Base-by-base conservation (phyloP, 1,140 invertebrate genomes). In the Leptinotarsa undecemlineata region DNA sequence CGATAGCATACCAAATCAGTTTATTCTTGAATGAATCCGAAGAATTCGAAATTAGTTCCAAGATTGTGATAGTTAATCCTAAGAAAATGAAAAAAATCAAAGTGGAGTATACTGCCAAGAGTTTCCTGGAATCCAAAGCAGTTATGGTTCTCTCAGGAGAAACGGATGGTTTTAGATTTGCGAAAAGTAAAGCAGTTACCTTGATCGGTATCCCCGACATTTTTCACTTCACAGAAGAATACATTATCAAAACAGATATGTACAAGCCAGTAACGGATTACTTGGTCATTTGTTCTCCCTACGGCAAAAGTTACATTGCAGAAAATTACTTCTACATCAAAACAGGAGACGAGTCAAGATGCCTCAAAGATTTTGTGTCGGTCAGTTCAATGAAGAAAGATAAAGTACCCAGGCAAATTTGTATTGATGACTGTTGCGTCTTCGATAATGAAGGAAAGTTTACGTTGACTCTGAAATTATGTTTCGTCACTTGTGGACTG, bases 91-190 rank as follows among this genome's bases (percentile, higher is more conserved):
- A 79, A 13, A 71, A 72, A 14, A 79, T 84, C 33, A 61, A 72
- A 19, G 75, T 82, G 4, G 42, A 47, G 4, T 77, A 80, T 63
- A 64, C 21, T 13, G 80, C 82, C 4, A 81, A 79, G 62, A 72
- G 66, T n/a, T 68, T 76, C 4, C 23, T 68, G 11, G 20, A 63
- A 8, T 60, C 74, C 57, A 76, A 62, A 76, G 82, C 79, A 1
- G 80, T 81, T 26, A 47, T 86, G 15, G 2, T 86, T 3, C 71
- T 86, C n/a, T 85, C 82, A 47, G 85, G 85, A 11, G 80, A 81
- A 26, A 77, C 81, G 20, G 66, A 78, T 11, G 81, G 79, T 23
- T 73, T 82, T 21, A 57, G 80, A 64, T 84, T 81, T 70, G 80
- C 77, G 1, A 81, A 73, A 69, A 85, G 81, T 68, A 80, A 80